A percentile compares a stretch with the other conserved stretches of the same genome.
Evolutionary conservation across 2,113 vertebrate genomes (phyloP).

Genomic region (Dermatemys mawii): DNA sequence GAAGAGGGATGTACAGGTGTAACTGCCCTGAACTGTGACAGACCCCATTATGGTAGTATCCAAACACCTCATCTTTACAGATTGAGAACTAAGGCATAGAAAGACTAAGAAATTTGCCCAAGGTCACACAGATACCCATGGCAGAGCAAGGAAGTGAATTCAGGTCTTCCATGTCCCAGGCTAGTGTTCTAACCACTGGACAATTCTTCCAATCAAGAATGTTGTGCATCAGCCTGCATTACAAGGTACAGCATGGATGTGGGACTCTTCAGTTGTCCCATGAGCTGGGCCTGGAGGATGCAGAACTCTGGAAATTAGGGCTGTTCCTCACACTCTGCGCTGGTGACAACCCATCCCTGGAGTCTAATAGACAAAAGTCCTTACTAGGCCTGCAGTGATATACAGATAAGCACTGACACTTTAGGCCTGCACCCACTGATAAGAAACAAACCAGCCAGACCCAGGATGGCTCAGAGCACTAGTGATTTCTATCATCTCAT

Average conservation of each 20-base stretch:
- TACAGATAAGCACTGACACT: accelerated
- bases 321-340: not conserved
- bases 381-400: not conserved
- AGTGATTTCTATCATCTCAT: not conserved
- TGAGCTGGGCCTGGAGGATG: not conserved
- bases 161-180: not conserved
- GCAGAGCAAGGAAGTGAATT: not conserved
- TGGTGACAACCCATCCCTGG: not conserved
- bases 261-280: not conserved
- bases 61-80: not conserved
- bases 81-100: not conserved
- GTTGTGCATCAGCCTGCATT: not conserved
- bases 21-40: not conserved
- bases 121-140: not conserved
- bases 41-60: not conserved
- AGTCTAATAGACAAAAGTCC: not conserved
- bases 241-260: not conserved
- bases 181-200: not conserved
- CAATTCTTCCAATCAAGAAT: not conserved
- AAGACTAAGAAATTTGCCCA: not conserved
- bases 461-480: not conserved
- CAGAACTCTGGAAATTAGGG: not conserved
- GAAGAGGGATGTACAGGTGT: not conserved
- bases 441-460: not conserved
- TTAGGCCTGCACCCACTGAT: not conserved